phyloP scores from a whole-genome alignment of 2,113 vertebrate genomes.

The Brachyhypopomus gauderio region DNA sequence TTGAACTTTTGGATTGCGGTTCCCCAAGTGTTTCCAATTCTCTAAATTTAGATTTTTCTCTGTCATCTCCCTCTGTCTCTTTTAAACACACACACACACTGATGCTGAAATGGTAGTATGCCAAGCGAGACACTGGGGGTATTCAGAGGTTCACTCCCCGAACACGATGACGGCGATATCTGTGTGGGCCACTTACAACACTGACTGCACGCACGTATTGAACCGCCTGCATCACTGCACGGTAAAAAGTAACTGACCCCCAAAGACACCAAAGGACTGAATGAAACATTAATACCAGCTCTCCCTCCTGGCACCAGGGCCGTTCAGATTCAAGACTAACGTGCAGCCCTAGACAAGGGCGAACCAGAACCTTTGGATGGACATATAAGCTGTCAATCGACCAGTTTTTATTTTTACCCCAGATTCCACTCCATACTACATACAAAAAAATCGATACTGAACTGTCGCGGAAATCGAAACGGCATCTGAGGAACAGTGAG shows the following conservation, averaged over 20 bases:
- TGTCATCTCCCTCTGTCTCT: not conserved
- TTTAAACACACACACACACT: not conserved
- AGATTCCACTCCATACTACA: constrained; percentile 2
- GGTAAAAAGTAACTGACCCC: not conserved
- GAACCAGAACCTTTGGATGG: constrained; percentile 1
- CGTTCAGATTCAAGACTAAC: not conserved
- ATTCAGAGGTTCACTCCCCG: not conserved
- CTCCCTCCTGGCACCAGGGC: not conserved
- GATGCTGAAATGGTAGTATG: not conserved
- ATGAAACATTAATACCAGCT: not conserved
- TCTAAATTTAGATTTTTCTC: constrained; percentile 10
- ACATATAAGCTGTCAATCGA: not conserved
- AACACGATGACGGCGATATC: not conserved
- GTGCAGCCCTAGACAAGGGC: not conserved
- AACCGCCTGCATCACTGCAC: not conserved
- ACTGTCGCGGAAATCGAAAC: not conserved
- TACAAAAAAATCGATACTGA: not conserved
- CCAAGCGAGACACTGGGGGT: not conserved
- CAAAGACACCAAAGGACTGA: constrained; percentile 10
- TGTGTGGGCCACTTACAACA: not conserved
- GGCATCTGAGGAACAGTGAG: not conserved
- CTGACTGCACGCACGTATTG: constrained; percentile 2
- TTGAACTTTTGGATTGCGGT: not conserved
- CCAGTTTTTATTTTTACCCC: not conserved
- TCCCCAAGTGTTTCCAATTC: constrained; percentile 3